Evolutionary conservation across 2,888 invertebrate genomes (phyloP).

Genomic region (Brachyptera risi): DNA sequence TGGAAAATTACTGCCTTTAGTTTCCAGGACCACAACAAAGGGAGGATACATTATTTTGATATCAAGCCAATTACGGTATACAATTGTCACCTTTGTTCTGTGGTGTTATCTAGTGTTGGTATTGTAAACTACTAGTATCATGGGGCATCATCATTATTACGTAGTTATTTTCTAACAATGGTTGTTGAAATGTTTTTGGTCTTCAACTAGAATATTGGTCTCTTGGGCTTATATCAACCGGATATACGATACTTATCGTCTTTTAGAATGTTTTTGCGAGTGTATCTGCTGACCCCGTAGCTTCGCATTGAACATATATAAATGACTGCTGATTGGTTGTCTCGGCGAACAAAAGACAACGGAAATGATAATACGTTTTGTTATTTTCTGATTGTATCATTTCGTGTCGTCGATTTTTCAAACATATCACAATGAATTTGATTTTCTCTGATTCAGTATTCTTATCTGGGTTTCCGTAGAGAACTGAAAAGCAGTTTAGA

Average conservation of each 20-base stretch:
- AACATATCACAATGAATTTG: too few species aligned
- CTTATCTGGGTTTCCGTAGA: too few species aligned
- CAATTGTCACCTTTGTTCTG: slow-evolving; percentile 1
- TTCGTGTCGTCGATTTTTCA: too few species aligned
- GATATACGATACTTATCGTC: neutral
- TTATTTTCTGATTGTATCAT: too few species aligned
- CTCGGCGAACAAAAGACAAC: neutral
- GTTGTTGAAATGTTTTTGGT: neutral
- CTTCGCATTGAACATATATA: neutral
- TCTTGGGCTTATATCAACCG: neutral
- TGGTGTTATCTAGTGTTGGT: neutral
- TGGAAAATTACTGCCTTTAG: neutral
- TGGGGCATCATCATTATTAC: neutral
- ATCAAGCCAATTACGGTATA: slow-evolving; percentile 3
- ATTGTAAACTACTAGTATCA: neutral
- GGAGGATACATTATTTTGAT: neutral
- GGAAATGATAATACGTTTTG: neutral
- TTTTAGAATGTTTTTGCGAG: neutral
- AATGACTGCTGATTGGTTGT: slow-evolving; percentile 1
- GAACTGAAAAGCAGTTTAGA: too few species aligned
- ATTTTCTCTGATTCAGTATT: too few species aligned
- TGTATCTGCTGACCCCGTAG: neutral
- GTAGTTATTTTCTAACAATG: neutral
- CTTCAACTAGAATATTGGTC: neutral
- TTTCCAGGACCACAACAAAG: neutral